Conservation (phyloP, 1,140 invertebrate species). For the Cepaea nemoralis region DNA sequence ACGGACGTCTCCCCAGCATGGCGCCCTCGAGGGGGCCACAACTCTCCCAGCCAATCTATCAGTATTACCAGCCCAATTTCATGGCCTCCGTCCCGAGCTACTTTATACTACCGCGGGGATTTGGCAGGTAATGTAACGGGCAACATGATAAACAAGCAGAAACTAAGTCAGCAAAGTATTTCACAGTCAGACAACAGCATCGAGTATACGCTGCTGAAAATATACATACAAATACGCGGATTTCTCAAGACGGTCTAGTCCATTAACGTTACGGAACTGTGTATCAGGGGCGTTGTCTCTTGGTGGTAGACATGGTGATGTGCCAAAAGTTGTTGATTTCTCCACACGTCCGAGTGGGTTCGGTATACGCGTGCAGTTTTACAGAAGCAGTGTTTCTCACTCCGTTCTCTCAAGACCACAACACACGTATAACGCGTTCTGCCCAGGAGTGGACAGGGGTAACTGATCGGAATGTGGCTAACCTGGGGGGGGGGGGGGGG, state of each 20-base stretch:
- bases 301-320: too few species aligned
- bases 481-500: too few species aligned
- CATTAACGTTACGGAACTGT: too few species aligned
- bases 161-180: slow-evolving; percentile 17
- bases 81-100: slow-evolving; percentile 42
- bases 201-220: not conserved
- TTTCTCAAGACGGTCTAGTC: not conserved
- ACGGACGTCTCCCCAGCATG: slow-evolving; percentile 37
- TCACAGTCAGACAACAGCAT: not conserved
- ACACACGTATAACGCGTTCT: too few species aligned
- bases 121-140: slow-evolving; percentile 22
- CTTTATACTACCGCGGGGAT: slow-evolving; percentile 34
- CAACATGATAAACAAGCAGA: slow-evolving; percentile 39
- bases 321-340: too few species aligned
- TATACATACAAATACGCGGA: not conserved
- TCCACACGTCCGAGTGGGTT: too few species aligned
- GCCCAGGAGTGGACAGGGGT: too few species aligned
- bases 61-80: slow-evolving; percentile 51
- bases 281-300: too few species aligned
- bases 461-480: too few species aligned
- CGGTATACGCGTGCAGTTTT: too few species aligned
- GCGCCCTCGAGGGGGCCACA: slow-evolving; percentile 15
- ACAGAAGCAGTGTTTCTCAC: too few species aligned
- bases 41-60: slow-evolving; percentile 45
- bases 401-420: too few species aligned